Percentiles rank a stretch among this genome's conserved stretches.
Conservation (phyloP, 2,797 vertebrate genomes). For the Myotis planiceps region DNA sequence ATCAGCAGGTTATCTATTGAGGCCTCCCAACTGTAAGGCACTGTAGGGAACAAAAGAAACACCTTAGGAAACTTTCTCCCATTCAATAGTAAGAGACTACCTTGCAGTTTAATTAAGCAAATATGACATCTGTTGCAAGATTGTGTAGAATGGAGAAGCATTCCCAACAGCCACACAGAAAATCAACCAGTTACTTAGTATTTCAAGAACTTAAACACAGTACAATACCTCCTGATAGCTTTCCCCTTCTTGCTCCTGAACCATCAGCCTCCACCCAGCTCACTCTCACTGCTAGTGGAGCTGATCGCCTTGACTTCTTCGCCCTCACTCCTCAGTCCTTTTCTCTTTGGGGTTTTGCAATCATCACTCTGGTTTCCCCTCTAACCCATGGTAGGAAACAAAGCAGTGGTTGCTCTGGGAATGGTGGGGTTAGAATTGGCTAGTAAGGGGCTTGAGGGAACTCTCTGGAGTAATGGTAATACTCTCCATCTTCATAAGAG, state of each 20-base stretch:
- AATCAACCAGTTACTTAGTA: not conserved
- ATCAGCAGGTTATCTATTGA: constrained; percentile 10
- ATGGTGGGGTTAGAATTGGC: not conserved
- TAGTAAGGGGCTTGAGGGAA: not conserved
- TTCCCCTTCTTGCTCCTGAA: not conserved
- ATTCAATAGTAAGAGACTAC: not conserved
- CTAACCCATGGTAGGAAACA: not conserved
- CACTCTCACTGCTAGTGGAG: no score
- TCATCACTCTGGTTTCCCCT: not conserved
- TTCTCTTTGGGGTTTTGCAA: not conserved
- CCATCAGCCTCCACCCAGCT: not conserved
- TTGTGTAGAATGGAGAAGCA: not conserved
- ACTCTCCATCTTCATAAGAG: not conserved
- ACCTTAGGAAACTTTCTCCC: not conserved
- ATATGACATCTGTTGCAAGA: not conserved
- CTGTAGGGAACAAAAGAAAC: not conserved
- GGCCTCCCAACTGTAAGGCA: not conserved
- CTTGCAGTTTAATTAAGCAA: not conserved
- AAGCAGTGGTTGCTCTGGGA: not conserved
- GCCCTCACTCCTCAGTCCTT: not conserved
- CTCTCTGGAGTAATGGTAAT: not conserved
- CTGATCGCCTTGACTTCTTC: not conserved
- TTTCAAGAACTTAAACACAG: not conserved
- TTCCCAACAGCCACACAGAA: not conserved
- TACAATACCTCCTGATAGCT: not conserved